These are phyloP conservation scores for Dryas iulia DNA, from an alignment of 1,140 invertebrate genomes.

Conservation along the genomic window DNA sequence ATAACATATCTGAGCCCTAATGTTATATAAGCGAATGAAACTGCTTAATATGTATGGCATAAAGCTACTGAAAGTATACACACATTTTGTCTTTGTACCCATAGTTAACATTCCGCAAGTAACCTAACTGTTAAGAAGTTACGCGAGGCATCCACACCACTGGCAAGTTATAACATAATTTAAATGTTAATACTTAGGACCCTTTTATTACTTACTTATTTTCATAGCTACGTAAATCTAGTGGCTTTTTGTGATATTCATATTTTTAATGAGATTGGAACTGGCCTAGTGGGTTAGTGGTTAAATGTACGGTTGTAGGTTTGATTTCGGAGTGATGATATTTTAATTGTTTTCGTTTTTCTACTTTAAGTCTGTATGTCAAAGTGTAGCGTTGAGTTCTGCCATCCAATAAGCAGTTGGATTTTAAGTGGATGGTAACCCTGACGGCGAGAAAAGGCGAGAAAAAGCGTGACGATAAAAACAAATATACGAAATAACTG, in stretches of 20 bases:
- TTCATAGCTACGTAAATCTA: not conserved
- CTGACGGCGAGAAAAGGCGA: too few relatives aligned
- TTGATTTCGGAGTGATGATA: too few relatives aligned
- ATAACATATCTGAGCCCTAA: not conserved
- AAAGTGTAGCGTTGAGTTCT: too few relatives aligned
- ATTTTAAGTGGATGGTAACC: too few relatives aligned
- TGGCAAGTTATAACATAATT: slow-evolving; percentile 33
- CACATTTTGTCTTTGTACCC: slow-evolving; percentile 36
- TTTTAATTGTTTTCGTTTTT: too few relatives aligned
- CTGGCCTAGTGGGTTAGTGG: not conserved
- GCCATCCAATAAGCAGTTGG: too few relatives aligned
- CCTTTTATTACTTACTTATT: slow-evolving; percentile 14
- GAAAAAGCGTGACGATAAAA: too few relatives aligned
- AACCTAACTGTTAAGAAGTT: slow-evolving; percentile 27
- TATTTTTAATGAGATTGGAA: not conserved
- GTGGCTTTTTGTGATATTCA: not conserved
- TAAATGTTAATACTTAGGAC: slow-evolving; percentile 34
- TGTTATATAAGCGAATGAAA: not conserved
- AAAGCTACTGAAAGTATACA: slow-evolving; percentile 19
- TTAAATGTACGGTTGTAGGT: not conserved
- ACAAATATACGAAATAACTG: too few relatives aligned
- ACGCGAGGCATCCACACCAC: slow-evolving; percentile 34
- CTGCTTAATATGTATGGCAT: slow-evolving; percentile 31
- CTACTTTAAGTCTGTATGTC: too few relatives aligned
- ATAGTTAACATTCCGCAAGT: slow-evolving; percentile 41